Conservation (phyloP, 2,797 vertebrate genomes). For the Peromyscus nudipes region DNA sequence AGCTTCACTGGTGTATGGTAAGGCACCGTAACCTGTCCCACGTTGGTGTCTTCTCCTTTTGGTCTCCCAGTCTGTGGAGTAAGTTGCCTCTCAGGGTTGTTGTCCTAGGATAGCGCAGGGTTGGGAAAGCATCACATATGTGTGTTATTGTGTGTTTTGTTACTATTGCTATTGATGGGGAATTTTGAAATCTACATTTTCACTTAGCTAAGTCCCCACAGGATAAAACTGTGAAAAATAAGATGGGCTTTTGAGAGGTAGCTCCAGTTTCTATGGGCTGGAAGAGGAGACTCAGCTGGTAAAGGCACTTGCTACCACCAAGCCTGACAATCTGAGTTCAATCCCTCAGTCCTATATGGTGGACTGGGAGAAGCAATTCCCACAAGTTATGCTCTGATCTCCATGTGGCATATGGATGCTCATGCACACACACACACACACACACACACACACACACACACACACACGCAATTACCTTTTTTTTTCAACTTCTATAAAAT, state of each 20-base stretch:
- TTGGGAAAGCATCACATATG: background rate
- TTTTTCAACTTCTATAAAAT: constrained; percentile 3
- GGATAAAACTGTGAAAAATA: background rate
- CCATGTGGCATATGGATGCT: background rate
- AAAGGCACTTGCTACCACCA: background rate
- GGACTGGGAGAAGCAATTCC: background rate
- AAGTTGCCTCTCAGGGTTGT: background rate
- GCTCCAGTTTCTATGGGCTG: background rate
- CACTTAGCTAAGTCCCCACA: background rate
- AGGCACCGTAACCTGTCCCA: background rate
- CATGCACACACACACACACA: background rate
- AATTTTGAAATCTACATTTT: background rate
- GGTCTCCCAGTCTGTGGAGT: background rate
- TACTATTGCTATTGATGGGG: background rate
- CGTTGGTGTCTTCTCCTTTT: background rate
- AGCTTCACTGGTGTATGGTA: background rate
- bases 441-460: background rate
- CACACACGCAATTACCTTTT: background rate
- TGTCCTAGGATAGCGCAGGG: accelerated
- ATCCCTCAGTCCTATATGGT: background rate
- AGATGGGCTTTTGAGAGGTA: background rate
- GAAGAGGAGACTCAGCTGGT: background rate
- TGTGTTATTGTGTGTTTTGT: background rate
- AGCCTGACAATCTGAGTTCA: background rate
- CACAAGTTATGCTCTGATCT: background rate